A percentile compares a stretch with the other conserved stretches of the same genome.
These are phyloP conservation scores for Macroramphosus scolopax DNA, from an alignment of 2,797 vertebrate species.

Conservation along the genomic window DNA sequence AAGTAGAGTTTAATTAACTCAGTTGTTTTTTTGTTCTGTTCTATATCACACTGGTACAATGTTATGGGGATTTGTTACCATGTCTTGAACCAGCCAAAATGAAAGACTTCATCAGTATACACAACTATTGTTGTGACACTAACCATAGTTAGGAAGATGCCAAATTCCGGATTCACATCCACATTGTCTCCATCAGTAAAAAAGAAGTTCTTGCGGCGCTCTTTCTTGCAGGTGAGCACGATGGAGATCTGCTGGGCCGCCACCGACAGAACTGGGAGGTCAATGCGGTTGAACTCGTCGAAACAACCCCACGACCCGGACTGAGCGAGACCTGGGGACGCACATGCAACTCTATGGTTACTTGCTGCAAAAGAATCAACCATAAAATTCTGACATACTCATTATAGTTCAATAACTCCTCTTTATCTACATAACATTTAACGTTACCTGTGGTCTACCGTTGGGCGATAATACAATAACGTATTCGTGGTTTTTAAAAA, in stretches of 20 bases:
- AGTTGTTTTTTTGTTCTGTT: no score
- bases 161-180: constrained; percentile 95
- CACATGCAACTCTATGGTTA: background rate
- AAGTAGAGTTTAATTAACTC: no score
- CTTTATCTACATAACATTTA: no score
- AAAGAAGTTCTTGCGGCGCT: constrained; percentile 85
- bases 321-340: constrained; percentile 88
- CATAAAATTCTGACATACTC: background rate
- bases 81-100: no score
- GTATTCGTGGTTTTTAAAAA: no score
- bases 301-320: constrained; percentile 99
- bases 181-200: constrained; percentile 95
- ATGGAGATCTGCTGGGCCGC: constrained; percentile 96
- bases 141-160: constrained; percentile 97
- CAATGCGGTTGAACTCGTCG: constrained; percentile 96
- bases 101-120: no score
- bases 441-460: no score
- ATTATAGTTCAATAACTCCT: no score
- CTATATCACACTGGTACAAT: no score
- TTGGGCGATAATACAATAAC: no score
- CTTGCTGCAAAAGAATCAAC: background rate
- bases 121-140: constrained; percentile 27
- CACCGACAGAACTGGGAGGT: constrained; percentile 94
- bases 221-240: constrained; percentile 93
- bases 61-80: no score